Evolutionary conservation across 2,888 invertebrate genomes (phyloP).

Genomic region (Campoplex capitator): DNA sequence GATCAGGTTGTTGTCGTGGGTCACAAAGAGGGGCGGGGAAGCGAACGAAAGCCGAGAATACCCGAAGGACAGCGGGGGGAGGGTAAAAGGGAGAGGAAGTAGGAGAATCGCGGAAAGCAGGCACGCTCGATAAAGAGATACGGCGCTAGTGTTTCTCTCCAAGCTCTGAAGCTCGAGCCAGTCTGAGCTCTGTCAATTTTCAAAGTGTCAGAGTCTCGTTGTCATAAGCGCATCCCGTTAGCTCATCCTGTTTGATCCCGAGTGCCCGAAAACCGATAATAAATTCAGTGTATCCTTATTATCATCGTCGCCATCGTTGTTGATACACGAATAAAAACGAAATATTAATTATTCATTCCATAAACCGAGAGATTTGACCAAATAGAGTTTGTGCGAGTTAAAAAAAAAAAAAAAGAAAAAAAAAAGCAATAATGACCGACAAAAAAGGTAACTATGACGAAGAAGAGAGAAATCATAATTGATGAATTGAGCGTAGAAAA

Average conservation of each 20-base stretch:
- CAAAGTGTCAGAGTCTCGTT: conserved; percentile 77
- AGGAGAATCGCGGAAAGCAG: conserved; percentile 55
- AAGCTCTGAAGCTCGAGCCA: conserved; percentile 64
- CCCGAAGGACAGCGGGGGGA: conserved; percentile 27
- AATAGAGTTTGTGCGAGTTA: conserved; percentile 69
- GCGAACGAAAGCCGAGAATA: conserved; percentile 31
- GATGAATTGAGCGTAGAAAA: conserved; percentile 60
- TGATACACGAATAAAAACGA: conserved; percentile 28
- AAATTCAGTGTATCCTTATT: conserved; percentile 76
- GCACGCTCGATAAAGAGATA: conserved; percentile 78
- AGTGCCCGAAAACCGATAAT: conserved; percentile 61
- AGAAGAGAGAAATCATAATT: conserved; percentile 47
- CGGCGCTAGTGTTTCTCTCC: conserved; percentile 80
- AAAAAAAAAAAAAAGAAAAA: conserved; percentile 75
- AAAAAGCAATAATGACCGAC: conserved; percentile 84
- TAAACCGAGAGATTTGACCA: conserved; percentile 51
- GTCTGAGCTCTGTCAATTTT: conserved; percentile 77
- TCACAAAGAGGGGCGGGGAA: conserved; percentile 11
- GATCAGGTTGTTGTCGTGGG: conserved; percentile 20
- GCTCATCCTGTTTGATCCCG: conserved; percentile 46
- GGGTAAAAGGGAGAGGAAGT: conserved; percentile 34
- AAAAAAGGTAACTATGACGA: conserved; percentile 84
- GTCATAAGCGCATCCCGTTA: conserved; percentile 75
- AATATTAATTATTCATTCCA: conserved; percentile 27
- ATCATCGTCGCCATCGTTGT: conserved; percentile 24